Conservation (phyloP, 2,113 vertebrate species). For the Crotalus viridis region DNA sequence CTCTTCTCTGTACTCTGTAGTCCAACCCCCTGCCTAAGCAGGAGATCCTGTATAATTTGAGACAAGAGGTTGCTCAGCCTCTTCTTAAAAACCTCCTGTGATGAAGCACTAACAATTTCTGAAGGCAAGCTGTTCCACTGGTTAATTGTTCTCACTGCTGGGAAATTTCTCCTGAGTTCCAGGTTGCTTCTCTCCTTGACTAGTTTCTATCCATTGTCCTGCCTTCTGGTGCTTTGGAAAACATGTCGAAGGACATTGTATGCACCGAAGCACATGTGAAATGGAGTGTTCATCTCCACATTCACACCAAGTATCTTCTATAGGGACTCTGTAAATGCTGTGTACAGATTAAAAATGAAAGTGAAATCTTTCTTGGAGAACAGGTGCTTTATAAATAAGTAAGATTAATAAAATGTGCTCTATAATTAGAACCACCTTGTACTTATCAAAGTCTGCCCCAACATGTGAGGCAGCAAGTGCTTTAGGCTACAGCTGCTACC, state of each 20-base stretch:
- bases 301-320: background rate
- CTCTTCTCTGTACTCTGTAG: too few species aligned
- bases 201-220: background rate
- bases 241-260: background rate
- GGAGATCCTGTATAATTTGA: background rate
- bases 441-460: background rate
- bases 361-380: background rate
- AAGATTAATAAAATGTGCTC: background rate
- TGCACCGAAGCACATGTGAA: accelerated
- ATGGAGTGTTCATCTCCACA: background rate
- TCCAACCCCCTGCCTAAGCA: too few species aligned
- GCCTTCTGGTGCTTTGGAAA: background rate
- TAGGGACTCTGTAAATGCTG: background rate
- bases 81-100: background rate
- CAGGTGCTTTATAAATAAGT: background rate
- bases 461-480: background rate
- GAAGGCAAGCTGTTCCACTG: background rate
- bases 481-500: background rate
- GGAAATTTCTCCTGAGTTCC: background rate
- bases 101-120: background rate
- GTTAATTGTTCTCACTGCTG: background rate
- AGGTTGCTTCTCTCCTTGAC: background rate
- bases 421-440: background rate
- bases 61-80: background rate
- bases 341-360: background rate